phyloP scores from a whole-genome alignment of 2,113 vertebrate species.

The Copsychus sechellarum region DNA sequence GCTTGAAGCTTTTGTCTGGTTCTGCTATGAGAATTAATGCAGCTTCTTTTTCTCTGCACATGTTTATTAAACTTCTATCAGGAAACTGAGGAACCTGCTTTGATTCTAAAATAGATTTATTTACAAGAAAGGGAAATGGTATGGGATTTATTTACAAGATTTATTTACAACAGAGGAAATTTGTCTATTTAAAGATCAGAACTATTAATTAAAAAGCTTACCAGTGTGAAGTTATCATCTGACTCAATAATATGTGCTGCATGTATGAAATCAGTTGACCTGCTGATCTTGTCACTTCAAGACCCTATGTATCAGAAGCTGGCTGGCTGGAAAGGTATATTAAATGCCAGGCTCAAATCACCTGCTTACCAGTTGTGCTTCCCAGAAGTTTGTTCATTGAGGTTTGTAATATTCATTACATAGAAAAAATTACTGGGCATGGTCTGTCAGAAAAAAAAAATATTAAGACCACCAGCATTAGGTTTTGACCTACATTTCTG shows the following conservation, averaged over 20 bases:
- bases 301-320: neutral
- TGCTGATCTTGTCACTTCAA: neutral
- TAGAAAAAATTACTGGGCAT: neutral
- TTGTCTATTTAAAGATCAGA: neutral
- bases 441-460: neutral
- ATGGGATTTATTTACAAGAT: neutral
- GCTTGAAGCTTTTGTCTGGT: constrained; percentile 42
- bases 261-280: neutral
- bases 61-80: constrained; percentile 68
- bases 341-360: neutral
- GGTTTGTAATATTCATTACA: neutral
- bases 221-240: neutral
- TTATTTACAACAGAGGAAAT: constrained; percentile 30
- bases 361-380: neutral
- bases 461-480: neutral
- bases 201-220: neutral
- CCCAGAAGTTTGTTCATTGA: neutral
- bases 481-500: neutral
- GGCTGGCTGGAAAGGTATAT: neutral
- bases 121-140: constrained; percentile 27
- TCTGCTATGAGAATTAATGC: constrained; percentile 45
- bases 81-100: constrained; percentile 55
- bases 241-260: neutral
- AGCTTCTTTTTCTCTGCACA: constrained; percentile 33
- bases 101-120: constrained; percentile 34